Percentiles rank a stretch among this genome's conserved stretches.
Evolutionary conservation across 2,113 vertebrate species (phyloP).

Genomic region (Corynorhinus townsendii): DNA sequence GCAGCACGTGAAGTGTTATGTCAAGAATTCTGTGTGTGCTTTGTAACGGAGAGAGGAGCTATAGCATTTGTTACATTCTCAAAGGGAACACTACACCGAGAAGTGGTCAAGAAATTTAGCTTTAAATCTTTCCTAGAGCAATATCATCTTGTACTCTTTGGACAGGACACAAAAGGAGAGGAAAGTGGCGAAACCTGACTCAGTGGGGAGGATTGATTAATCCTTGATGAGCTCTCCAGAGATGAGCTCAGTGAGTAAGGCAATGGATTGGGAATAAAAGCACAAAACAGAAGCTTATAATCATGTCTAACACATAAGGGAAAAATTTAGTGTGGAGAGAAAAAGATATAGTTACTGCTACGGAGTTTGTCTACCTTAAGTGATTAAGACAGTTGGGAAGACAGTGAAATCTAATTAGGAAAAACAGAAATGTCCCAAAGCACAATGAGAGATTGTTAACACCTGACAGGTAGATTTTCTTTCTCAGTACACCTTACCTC

Average conservation of each 20-base stretch:
- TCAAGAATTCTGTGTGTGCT: background rate
- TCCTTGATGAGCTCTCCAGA: constrained; percentile 4
- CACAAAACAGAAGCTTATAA: background rate
- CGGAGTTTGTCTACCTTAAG: background rate
- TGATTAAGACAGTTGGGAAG: background rate
- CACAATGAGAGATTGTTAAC: background rate
- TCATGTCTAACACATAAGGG: background rate
- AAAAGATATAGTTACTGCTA: background rate
- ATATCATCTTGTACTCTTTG: background rate
- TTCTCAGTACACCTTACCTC: background rate
- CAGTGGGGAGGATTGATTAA: background rate
- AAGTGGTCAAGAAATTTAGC: background rate
- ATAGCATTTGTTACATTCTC: background rate
- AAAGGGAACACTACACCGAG: background rate
- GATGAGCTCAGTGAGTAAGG: background rate
- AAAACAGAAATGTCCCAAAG: background rate
- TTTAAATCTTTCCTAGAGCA: background rate
- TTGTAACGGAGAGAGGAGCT: background rate
- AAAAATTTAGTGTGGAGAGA: background rate
- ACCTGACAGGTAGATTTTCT: background rate
- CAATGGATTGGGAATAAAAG: background rate
- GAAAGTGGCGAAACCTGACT: background rate
- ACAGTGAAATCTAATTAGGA: background rate
- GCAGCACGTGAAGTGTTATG: background rate
- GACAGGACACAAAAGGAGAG: background rate